Evolutionary conservation across 2,888 invertebrate genomes (phyloP).

Genomic region (Apodemia zela): DNA sequence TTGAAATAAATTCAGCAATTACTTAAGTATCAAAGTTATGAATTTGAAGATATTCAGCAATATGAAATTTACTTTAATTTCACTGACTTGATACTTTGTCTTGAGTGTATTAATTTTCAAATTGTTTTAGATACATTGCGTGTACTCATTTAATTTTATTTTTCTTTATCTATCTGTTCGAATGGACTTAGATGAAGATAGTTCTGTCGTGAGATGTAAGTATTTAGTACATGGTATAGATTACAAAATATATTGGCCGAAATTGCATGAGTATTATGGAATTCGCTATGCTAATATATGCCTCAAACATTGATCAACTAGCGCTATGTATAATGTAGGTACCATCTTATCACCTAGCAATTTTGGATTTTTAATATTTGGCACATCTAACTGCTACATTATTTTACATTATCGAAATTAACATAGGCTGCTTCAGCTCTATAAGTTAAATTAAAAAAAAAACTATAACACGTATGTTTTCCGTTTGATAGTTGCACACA

Average conservation of each 20-base stretch:
- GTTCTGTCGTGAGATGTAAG: constrained; percentile 60
- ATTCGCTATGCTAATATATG: not conserved
- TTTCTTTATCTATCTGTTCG: constrained; percentile 36
- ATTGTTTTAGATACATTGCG: not conserved
- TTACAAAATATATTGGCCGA: not conserved
- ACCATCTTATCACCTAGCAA: no score
- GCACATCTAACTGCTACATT: no score
- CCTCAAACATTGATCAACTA: not conserved
- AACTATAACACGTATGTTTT: no score
- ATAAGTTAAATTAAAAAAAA: no score
- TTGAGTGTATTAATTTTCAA: not conserved
- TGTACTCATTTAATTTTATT: constrained; percentile 21
- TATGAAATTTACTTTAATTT: not conserved
- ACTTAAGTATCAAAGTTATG: no score
- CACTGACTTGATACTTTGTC: not conserved
- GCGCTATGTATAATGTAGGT: no score
- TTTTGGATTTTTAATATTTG: no score
- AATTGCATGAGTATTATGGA: not conserved
- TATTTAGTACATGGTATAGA: constrained; percentile 38
- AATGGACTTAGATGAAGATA: constrained; percentile 58
- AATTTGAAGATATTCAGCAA: no score
- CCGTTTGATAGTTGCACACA: no score
- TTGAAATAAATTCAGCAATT: no score
- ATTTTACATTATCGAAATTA: no score
- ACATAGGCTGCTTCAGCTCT: no score